These are phyloP conservation scores for Ispidina lecontei DNA, from an alignment of 2,797 vertebrate genomes.

Conservation along the genomic window DNA sequence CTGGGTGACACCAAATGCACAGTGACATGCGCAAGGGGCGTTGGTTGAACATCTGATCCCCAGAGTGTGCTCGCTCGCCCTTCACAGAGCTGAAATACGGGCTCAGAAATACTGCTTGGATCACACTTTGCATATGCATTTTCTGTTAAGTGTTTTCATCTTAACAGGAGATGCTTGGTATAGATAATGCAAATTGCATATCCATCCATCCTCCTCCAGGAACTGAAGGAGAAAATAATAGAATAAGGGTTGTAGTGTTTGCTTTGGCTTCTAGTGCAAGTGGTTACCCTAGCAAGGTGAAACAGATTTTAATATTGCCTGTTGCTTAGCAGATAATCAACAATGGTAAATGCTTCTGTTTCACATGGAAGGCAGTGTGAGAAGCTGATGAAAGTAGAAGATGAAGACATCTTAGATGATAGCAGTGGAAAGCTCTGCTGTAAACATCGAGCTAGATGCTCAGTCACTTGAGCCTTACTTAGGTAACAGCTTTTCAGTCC, in stretches of 20 bases:
- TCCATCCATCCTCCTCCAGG: neutral
- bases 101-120: neutral
- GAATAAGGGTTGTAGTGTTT: neutral
- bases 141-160: neutral
- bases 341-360: neutral
- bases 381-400: neutral
- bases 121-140: neutral
- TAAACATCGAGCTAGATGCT: neutral
- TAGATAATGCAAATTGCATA: neutral
- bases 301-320: neutral
- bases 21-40: rapidly evolving
- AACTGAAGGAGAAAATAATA: neutral
- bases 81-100: neutral
- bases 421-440: neutral
- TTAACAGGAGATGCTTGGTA: neutral
- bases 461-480: neutral
- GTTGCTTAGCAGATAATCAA: neutral
- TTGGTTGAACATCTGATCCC: rapidly evolving
- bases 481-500: neutral
- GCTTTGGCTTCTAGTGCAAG: neutral
- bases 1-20: neutral
- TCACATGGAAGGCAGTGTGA: neutral
- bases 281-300: conserved; percentile 21
- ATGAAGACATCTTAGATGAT: neutral
- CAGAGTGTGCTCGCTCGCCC: neutral